Percentiles rank a stretch among this genome's conserved stretches.
Evolutionary conservation across 2,113 vertebrate genomes (phyloP).

Genomic region (Laticauda colubrina): DNA sequence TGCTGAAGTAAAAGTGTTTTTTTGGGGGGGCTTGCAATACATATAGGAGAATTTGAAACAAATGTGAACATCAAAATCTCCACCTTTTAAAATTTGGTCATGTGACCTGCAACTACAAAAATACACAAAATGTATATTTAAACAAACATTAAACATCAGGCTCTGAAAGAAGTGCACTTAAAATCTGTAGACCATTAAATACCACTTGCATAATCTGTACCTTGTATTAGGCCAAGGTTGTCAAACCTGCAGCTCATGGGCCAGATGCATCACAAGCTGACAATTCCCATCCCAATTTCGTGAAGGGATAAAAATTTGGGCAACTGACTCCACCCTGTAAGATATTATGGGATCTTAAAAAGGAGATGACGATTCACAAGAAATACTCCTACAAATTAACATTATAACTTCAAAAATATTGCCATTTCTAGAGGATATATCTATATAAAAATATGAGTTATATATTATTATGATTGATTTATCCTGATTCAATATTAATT

Average conservation of each 20-base stretch:
- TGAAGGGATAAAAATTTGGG: too few species aligned
- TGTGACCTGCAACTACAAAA: neutral
- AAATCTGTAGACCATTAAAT: neutral
- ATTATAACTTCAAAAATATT: too few species aligned
- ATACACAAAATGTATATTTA: neutral
- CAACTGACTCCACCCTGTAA: too few species aligned
- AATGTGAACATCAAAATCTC: neutral
- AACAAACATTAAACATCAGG: neutral
- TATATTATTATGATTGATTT: slow-evolving; percentile 7
- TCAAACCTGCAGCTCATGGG: too few species aligned
- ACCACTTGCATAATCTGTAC: neutral
- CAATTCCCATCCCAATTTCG: too few species aligned
- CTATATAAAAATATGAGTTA: neutral
- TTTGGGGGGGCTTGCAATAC: neutral
- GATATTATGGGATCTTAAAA: too few species aligned
- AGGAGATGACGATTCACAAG: too few species aligned
- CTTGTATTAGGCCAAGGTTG: neutral
- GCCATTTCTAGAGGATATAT: too few species aligned
- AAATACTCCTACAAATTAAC: too few species aligned
- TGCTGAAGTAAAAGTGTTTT: neutral
- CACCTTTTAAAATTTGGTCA: neutral
- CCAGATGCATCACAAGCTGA: too few species aligned
- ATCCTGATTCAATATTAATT: slow-evolving; percentile 8
- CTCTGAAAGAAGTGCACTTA: neutral
- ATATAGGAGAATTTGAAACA: neutral